phyloP scores from a whole-genome alignment of 2,888 invertebrate genomes.

The Erebia ligea region DNA sequence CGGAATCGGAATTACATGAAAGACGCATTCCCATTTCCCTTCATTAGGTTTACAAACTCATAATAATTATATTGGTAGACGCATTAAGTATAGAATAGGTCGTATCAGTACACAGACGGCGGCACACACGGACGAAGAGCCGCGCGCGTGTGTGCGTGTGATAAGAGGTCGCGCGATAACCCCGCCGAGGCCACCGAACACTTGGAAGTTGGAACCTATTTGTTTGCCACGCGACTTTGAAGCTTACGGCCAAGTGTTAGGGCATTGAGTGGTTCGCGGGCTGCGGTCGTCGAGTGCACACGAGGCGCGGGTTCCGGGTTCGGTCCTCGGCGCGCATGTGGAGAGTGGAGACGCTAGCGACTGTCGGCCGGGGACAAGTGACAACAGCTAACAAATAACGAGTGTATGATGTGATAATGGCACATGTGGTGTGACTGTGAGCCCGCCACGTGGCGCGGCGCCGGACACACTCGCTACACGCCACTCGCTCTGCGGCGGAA shows the following conservation, averaged over 20 bases:
- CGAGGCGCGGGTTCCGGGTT: neutral
- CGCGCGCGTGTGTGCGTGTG: conserved; percentile 40
- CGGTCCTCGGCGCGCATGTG: neutral
- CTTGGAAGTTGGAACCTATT: conserved; percentile 22
- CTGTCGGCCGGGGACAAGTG: neutral
- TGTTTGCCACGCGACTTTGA: conserved; percentile 9
- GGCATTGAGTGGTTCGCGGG: neutral
- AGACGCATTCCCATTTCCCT: too few relatives aligned
- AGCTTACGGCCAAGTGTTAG: neutral
- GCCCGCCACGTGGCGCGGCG: too few relatives aligned
- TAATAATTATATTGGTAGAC: too few relatives aligned
- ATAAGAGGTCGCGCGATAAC: conserved; percentile 51
- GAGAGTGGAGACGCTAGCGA: neutral
- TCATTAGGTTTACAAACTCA: too few relatives aligned
- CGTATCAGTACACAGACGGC: too few relatives aligned
- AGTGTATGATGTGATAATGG: neutral
- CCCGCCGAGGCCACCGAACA: conserved; percentile 43
- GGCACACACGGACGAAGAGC: neutral
- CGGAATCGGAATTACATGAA: too few relatives aligned
- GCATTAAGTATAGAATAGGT: too few relatives aligned
- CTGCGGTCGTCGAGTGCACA: neutral
- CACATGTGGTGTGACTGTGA: neutral
- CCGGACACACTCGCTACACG: neutral
- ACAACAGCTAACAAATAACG: neutral
- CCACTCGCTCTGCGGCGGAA: neutral